Percentiles rank a stretch among this genome's conserved stretches.
phyloP scores from a whole-genome alignment of 2,888 invertebrate species.

The Eremobia ochroleuca region DNA sequence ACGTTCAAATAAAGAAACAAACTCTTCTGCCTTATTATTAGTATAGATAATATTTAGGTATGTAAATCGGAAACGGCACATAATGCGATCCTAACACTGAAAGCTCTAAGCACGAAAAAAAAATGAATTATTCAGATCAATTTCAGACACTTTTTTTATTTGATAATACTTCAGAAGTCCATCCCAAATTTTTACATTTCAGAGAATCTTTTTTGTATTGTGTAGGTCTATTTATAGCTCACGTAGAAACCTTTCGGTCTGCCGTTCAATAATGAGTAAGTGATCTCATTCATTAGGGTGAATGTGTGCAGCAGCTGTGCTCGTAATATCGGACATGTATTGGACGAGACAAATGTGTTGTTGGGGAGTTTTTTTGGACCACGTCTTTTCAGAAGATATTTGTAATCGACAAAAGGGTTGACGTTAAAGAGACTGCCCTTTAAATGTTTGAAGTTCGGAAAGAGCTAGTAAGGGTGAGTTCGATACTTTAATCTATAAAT shows the following conservation, averaged over 20 bases:
- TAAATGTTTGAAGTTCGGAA: not conserved
- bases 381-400: not conserved
- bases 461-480: not conserved
- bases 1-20: not conserved
- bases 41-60: not conserved
- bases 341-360: constrained; percentile 14
- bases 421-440: not conserved
- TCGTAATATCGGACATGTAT: constrained; percentile 36
- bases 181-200: not conserved
- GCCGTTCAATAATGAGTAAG: constrained; percentile 46
- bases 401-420: not conserved
- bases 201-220: constrained; percentile 1
- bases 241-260: constrained; percentile 42
- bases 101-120: constrained; percentile 4
- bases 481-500: too few species aligned
- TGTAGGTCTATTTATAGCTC: constrained; percentile 15
- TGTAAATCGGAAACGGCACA: not conserved
- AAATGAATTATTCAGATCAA: constrained; percentile 14
- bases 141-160: constrained; percentile 3
- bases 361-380: not conserved
- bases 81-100: not conserved
- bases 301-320: constrained; percentile 64
- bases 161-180: not conserved
- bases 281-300: constrained; percentile 70
- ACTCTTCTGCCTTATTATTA: not conserved